These are phyloP conservation scores for Panorpa germanica DNA, from an alignment of 2,888 invertebrate species.

Conservation along the genomic window DNA sequence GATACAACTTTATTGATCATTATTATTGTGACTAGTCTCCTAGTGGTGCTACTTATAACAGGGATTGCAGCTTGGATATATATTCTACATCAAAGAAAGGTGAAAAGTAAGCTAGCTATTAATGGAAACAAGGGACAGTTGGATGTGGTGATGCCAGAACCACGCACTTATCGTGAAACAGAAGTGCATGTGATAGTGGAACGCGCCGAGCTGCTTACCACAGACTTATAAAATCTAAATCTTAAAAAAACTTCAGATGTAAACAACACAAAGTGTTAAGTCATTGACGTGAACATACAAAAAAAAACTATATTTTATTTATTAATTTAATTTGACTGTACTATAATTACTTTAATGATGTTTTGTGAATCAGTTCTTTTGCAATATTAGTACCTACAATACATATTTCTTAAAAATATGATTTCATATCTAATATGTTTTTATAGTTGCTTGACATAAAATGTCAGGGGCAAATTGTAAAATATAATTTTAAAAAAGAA, in stretches of 20 bases:
- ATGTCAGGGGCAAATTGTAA: no score
- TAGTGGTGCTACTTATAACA: conserved; percentile 23
- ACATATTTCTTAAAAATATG: no score
- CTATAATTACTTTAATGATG: no score
- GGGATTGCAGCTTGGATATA: background rate
- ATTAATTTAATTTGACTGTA: background rate
- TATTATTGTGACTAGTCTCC: conserved; percentile 19
- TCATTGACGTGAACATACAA: conserved; percentile 1
- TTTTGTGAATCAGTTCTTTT: no score
- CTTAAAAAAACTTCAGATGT: conserved; percentile 12
- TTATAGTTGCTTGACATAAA: no score
- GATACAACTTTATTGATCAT: conserved; percentile 6
- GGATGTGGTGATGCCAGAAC: conserved; percentile 61
- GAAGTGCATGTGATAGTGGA: conserved; percentile 75
- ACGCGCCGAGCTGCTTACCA: conserved; percentile 62
- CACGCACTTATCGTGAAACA: conserved; percentile 66
- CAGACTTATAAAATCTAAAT: conserved; percentile 39
- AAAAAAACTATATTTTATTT: background rate
- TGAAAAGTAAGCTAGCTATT: no score
- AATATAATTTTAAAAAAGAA: no score
- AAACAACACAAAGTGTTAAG: conserved; percentile 11
- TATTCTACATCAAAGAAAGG: conserved; percentile 5
- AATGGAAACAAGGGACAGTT: conserved; percentile 35
- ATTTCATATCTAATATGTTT: no score
- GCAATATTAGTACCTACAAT: no score